Evolutionary conservation across 2,888 invertebrate species (phyloP), one percentile per base, ranked within the genome.

Genomic region (Cecidostiba fungosa): DNA sequence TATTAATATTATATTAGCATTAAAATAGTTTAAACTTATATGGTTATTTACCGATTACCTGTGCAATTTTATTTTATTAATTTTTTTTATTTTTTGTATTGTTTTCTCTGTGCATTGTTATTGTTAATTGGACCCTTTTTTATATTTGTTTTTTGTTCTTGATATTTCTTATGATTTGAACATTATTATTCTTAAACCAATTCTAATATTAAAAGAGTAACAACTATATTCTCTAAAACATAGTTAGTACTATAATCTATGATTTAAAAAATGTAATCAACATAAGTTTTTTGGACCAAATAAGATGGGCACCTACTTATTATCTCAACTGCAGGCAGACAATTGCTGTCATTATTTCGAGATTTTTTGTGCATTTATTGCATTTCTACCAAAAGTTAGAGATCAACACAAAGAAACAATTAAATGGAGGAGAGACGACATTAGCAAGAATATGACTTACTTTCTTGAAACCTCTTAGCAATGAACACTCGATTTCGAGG

Each of bases 401-500:
- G 89, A 88, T 88, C 88, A 88, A 90, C 62, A 66, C 89, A 90
- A 85, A 90, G 89, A 92, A 88, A 91, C 90, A 90, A 50, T 91
- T 92, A 91, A 91, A 89, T 88, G 92, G 91, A 92, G 93, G 89
- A 92, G 91, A 90, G 86, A 91, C 93, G 90, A 88, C 92, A 90
- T 91, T 92, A 90, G 91, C 92, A 91, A 93, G 93, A 91, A 89
- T 91, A 92, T 91, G 90, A 89, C 90, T 93, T 92, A 91, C 92
- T 92, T 92, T 92, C 92, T 93, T 92, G 92, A 93, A 92, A 91
- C 92, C 91, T 90, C 92, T 92, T 92, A 89, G 89, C 92, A 92
- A 91, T 92, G 92, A 92, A 91, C 93, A 89, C 93, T 92, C 91
- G 88, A 90, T 91, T 89, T 89, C 86, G 89, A 93, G 93, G 93